Percentiles rank a stretch among this genome's conserved stretches.
Conservation (phyloP, 2,888 invertebrate species). For the Melanostoma mellinum region DNA sequence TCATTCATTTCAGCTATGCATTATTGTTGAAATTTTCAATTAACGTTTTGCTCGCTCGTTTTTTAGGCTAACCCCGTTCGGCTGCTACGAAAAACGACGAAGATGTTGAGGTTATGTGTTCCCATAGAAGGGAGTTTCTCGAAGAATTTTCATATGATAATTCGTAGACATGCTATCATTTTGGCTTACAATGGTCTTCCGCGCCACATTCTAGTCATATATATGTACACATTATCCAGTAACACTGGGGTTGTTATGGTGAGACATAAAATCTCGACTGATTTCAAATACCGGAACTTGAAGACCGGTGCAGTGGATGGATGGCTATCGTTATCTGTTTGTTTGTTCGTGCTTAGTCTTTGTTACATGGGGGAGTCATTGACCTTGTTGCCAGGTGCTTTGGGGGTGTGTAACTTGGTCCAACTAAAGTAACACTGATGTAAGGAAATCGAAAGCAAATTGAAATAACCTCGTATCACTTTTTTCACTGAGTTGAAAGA, state of each 20-base stretch:
- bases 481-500: background rate
- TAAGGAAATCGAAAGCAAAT: no score
- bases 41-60: no score
- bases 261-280: constrained; percentile 12
- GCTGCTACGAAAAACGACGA: constrained; percentile 27
- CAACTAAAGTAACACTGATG: no score
- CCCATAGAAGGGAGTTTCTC: constrained; percentile 59
- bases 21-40: background rate
- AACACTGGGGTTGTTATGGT: constrained; percentile 28
- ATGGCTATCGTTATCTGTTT: background rate
- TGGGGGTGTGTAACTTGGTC: background rate
- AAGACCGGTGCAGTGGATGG: background rate
- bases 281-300: background rate
- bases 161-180: background rate
- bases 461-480: no score
- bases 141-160: constrained; percentile 40
- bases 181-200: constrained; percentile 13
- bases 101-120: constrained; percentile 63
- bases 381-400: constrained; percentile 48
- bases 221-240: constrained; percentile 1
- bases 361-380: constrained; percentile 10
- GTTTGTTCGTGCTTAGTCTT: constrained; percentile 9
- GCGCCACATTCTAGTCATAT: constrained; percentile 27
- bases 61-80: no score
- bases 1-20: background rate